Base-by-base conservation (phyloP, 1,140 invertebrate species). In the Geopemphigus sp. region DNA sequence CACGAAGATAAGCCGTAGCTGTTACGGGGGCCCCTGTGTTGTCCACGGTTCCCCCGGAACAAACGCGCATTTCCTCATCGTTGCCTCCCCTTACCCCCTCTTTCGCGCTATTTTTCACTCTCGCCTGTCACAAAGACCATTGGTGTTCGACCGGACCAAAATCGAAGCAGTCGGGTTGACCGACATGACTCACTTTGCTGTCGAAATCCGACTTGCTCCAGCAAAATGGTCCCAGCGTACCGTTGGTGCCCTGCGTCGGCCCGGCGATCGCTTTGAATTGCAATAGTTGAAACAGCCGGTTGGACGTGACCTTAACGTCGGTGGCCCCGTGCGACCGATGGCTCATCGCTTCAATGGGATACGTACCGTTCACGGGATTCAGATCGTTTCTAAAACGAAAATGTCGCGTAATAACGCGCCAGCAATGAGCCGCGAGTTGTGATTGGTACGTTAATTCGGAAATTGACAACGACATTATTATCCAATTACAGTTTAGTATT, bases 121-220 rank as follows among this genome's bases (percentile, higher is more conserved):
- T n/a, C n/a, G n/a, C n/a, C n/a, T n/a, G n/a, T 61, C 29, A 61
- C 17, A 61, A 61, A 26, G 63, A 22, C 73, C 73, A 76, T 17
- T 76, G n/a, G 15, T 76, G 39, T 47, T 24, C 15, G 17, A 76
- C 56, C 10, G 73, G 57, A 17, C 19, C 15, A 56, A 76, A 76
- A 59, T 76, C 10, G 1, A 76, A 76, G 11, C 73, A 76, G 22
- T 76, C 73, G 6, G 73, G 73, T 1, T 76, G 73, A 3, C 56
- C 57, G 5, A 59, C 19, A 61, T 76, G 73, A 6, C 54, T 57
- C 1, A 76, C 73, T 17, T 17, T 61, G 4, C 59, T 12, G 12
- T 57, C 19, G 8, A 76, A 76, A 47, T 76, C 73, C 3, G 73
- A 76, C 47, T 76, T 61, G 11, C 73, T 76, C 73, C 73, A 76